Evolutionary conservation across 2,888 invertebrate genomes (phyloP).

Genomic region (Agelastica alni): DNA sequence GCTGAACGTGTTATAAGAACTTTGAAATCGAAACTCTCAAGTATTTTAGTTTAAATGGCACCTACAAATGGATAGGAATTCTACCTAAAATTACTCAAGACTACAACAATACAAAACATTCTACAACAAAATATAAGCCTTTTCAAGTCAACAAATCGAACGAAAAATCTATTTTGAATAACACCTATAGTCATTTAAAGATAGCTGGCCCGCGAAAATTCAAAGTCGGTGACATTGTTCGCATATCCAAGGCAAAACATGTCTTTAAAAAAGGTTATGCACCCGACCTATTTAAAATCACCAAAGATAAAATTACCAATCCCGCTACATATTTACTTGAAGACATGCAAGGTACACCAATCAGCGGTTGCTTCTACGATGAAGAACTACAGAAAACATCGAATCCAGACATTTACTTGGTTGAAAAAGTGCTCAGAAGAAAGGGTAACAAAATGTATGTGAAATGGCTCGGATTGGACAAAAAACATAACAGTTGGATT

Average conservation of each 20-base stretch:
- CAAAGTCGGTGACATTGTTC: not conserved
- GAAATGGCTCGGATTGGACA: not conserved
- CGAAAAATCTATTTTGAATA: slow-evolving; percentile 29
- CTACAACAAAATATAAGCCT: not conserved
- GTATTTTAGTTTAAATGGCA: slow-evolving; percentile 40
- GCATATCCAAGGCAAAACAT: slow-evolving; percentile 12
- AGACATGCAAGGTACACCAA: slow-evolving; percentile 4
- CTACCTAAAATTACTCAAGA: slow-evolving; percentile 14
- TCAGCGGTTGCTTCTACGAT: not conserved
- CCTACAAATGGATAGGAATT: slow-evolving; percentile 41
- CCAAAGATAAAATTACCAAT: slow-evolving; percentile 9
- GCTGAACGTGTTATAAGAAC: slow-evolving; percentile 40
- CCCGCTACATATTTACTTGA: slow-evolving; percentile 15
- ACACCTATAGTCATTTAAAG: slow-evolving; percentile 37
- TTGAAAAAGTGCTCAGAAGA: slow-evolving; percentile 35
- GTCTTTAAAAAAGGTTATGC: slow-evolving; percentile 19
- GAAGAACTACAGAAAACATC: slow-evolving; percentile 28
- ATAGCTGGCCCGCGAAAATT: slow-evolving; percentile 3
- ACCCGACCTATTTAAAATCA: slow-evolving; percentile 16
- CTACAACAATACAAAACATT: not conserved
- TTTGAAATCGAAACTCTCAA: slow-evolving; percentile 38
- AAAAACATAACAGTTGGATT: not conserved
- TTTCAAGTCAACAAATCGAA: not conserved
- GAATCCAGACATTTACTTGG: slow-evolving; percentile 38
- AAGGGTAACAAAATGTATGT: not conserved